Percentiles rank a stretch among this genome's conserved stretches.
Conservation (phyloP, 2,113 vertebrate genomes). For the Natator depressus region DNA sequence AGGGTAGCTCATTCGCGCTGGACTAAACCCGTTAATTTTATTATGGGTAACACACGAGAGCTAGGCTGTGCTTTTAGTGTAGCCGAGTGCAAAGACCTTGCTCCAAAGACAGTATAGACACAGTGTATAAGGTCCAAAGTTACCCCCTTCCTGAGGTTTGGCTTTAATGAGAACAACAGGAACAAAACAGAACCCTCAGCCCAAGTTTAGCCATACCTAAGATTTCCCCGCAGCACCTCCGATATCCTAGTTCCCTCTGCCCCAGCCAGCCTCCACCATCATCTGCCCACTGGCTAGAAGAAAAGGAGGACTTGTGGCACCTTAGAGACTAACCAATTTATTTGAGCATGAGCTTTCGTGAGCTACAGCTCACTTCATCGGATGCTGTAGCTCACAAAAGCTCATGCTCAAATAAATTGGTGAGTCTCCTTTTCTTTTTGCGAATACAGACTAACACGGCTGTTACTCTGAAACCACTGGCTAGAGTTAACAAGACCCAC, state of each 20-base stretch:
- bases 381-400: no score
- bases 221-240: background rate
- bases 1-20: conserved; percentile 28
- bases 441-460: no score
- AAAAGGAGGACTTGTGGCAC: no score
- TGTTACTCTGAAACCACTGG: no score
- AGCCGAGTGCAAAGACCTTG: conserved; percentile 1
- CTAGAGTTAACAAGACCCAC: background rate
- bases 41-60: background rate
- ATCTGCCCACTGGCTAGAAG: background rate
- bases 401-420: no score
- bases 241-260: background rate
- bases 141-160: accelerated
- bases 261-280: background rate
- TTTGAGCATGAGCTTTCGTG: no score
- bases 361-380: no score
- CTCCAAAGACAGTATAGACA: background rate
- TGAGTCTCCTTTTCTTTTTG: no score
- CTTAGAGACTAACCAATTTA: no score
- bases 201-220: background rate
- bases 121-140: accelerated
- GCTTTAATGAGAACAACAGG: background rate
- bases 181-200: background rate
- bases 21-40: conserved; percentile 21
- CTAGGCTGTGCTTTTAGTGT: background rate